Evolutionary conservation across 2,113 vertebrate species (phyloP), one percentile per base, ranked within the genome.

Genomic region (Cryptotis parvus): DNA sequence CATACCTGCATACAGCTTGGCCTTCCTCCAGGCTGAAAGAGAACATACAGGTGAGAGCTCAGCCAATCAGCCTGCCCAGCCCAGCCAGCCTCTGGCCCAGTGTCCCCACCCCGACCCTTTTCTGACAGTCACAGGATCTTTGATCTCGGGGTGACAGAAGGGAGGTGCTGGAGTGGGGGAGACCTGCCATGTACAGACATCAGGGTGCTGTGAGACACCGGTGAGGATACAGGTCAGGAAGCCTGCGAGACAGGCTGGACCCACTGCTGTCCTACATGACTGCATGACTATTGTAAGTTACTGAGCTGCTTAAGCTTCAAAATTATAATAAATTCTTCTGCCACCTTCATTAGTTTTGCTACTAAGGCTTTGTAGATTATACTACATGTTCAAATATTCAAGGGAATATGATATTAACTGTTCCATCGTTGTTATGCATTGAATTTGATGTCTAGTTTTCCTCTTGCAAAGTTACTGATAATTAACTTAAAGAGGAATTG

Each of bases 11-110:
- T 89, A 92, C 15, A 94, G 41, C 7, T 75, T 49, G 16, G 84
- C 91, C 84, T 92, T 93, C 58, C 5, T 89, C 93, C 87, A 86
- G n/a, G 70, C 91, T 92, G 91, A 31, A 95, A 94, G 33, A 7
- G 73, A 94, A 93, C 61, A 91, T 41, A 75, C n/a, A 43, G 18
- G 73, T 95, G 43, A 96, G 63, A 55, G 29, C 1, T 15, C 39
- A 76, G 9, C 27, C 37, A 80, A 72, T 1, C 9, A 70, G 52
- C 27, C 45, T 33, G 6, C 8, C 9, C 20, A 6, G 4, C 12
- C 33, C 1, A 27, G 15, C 33, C 1, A 27, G 15, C 1, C 37
- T 39, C 6, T 26, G 20, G 55, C 16, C 22, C 55, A 58, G 55
- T 1, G n/a, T 10, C 7, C n/a, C 68, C 22, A 6, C 4, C 7